phyloP scores from a whole-genome alignment of 2,888 invertebrate species.

The Melanostoma scalare region DNA sequence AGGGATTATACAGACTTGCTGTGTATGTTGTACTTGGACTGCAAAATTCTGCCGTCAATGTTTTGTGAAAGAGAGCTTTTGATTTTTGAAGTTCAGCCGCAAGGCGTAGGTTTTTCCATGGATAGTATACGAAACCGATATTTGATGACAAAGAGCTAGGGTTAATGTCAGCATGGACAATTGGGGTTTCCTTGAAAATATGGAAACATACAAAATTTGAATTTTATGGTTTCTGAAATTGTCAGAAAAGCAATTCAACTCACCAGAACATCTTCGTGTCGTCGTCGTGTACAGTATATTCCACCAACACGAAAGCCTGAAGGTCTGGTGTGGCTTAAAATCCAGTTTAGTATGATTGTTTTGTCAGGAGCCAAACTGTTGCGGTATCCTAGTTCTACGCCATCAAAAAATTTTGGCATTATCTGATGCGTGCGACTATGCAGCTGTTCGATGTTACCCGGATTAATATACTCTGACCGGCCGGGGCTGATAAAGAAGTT shows the following conservation, averaged over 20 bases:
- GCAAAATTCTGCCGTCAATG: constrained; percentile 77
- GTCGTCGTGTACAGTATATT: constrained; percentile 77
- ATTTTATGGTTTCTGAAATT: too few relatives aligned
- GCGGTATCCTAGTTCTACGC: constrained; percentile 78
- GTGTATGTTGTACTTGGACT: constrained; percentile 78
- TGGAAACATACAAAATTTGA: constrained; percentile 8
- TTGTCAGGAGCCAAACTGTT: constrained; percentile 79
- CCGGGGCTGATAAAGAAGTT: constrained; percentile 78
- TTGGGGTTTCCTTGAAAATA: constrained; percentile 79
- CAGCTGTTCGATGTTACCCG: constrained; percentile 80
- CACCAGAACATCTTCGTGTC: constrained; percentile 78
- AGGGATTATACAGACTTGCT: constrained; percentile 78
- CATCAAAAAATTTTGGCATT: constrained; percentile 80
- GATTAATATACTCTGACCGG: constrained; percentile 76
- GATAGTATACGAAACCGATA: constrained; percentile 79
- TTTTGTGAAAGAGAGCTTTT: constrained; percentile 75
- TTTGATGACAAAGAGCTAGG: constrained; percentile 80
- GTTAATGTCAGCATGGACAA: constrained; percentile 80
- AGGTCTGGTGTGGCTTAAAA: constrained; percentile 79
- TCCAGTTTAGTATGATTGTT: constrained; percentile 77
- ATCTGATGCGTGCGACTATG: constrained; percentile 80
- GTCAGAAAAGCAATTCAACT: constrained; percentile 29
- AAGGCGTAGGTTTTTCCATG: constrained; percentile 72
- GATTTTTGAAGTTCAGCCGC: constrained; percentile 78
- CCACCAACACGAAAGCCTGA: constrained; percentile 81